Conservation (phyloP, 1,140 invertebrate genomes). For the Euwallacea similis region DNA sequence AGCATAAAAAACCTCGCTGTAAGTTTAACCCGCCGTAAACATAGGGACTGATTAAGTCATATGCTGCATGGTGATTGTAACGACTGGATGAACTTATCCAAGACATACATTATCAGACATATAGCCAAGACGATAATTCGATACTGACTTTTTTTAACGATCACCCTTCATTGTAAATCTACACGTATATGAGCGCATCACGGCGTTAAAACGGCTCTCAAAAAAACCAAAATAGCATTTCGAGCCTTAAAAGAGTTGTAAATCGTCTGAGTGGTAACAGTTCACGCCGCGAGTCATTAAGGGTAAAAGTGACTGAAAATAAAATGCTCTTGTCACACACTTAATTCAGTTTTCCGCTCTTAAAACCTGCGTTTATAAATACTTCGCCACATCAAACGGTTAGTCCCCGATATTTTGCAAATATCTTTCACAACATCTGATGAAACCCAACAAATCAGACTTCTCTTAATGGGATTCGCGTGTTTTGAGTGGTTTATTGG, state of each 20-base stretch:
- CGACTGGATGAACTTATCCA: too few species aligned
- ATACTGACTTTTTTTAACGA: too few species aligned
- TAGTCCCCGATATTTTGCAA: constrained; percentile 39
- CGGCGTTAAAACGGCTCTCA: too few species aligned
- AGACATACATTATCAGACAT: too few species aligned
- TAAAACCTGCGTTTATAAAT: constrained; percentile 36
- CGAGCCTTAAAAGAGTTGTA: constrained; percentile 15
- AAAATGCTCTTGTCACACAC: constrained; percentile 23
- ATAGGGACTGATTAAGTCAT: too few species aligned
- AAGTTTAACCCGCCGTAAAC: too few species aligned
- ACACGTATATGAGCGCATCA: too few species aligned
- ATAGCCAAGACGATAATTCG: too few species aligned
- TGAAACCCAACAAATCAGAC: constrained; percentile 28
- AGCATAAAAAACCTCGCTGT: too few species aligned
- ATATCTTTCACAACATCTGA: constrained; percentile 38
- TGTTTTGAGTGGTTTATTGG: constrained; percentile 16
- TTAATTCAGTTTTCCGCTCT: constrained; percentile 21
- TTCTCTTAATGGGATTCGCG: constrained; percentile 7
- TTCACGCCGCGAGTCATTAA: constrained; percentile 30
- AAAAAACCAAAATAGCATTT: too few species aligned
- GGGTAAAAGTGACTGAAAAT: constrained; percentile 16
- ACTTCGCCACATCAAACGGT: constrained; percentile 35
- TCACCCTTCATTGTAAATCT: too few species aligned
- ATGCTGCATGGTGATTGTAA: too few species aligned
- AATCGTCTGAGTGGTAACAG: constrained; percentile 28